These are phyloP conservation scores for Sycophila texana DNA, from an alignment of 2,888 invertebrate genomes.

Conservation along the genomic window DNA sequence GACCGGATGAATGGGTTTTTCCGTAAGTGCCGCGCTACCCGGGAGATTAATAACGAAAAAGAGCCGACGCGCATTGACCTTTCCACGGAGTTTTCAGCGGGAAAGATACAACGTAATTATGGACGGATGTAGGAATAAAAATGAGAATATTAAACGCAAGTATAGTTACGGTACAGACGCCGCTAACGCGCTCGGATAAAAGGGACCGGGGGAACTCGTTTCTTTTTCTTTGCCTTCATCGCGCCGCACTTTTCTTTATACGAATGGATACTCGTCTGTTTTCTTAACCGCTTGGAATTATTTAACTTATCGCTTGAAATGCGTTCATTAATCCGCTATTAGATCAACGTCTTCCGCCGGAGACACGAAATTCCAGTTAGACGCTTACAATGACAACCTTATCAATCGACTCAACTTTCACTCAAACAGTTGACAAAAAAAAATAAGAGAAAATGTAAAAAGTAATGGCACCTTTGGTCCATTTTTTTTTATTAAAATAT, in stretches of 20 bases:
- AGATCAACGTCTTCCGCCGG: not conserved
- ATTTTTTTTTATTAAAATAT: no score
- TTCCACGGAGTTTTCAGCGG: not conserved
- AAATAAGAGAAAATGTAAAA: no score
- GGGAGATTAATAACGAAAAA: constrained; percentile 40
- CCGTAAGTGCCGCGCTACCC: not conserved
- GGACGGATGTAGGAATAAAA: constrained; percentile 45
- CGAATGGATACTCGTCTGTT: constrained; percentile 4
- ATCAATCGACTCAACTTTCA: not conserved
- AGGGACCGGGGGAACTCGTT: constrained; percentile 19
- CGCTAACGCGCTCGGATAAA: constrained; percentile 5
- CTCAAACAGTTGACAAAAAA: not conserved
- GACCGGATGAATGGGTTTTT: constrained; percentile 36
- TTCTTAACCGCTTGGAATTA: not conserved
- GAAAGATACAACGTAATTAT: constrained; percentile 47
- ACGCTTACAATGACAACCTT: not conserved
- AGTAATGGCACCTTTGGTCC: no score
- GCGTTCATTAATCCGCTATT: not conserved
- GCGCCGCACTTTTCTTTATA: constrained; percentile 23
- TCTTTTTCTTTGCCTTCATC: constrained; percentile 15
- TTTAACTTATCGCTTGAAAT: constrained; percentile 14
- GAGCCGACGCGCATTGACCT: constrained; percentile 6
- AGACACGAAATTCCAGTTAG: not conserved
- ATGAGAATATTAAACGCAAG: constrained; percentile 40
- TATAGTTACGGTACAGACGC: constrained; percentile 19